A percentile compares a stretch with the other conserved stretches of the same genome.
These are phyloP conservation scores for Premnoplex brunnescens DNA, from an alignment of 2,797 vertebrate genomes.

Conservation along the genomic window DNA sequence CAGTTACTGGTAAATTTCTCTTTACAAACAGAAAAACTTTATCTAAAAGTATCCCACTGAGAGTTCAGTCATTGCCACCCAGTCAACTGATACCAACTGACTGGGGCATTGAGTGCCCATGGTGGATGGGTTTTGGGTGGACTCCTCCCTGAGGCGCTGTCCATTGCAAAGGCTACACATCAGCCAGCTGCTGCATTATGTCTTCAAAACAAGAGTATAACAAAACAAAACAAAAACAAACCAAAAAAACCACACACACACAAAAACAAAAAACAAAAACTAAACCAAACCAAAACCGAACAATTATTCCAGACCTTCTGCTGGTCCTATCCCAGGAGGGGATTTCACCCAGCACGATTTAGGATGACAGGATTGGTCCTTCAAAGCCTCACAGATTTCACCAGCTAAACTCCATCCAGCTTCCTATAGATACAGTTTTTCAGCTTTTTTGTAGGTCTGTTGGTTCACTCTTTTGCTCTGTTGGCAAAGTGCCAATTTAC, in stretches of 20 bases:
- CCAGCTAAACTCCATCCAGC: background rate
- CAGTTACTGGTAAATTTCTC: background rate
- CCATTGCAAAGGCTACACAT: background rate
- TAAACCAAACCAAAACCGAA: background rate
- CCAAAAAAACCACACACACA: no score
- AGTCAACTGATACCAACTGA: background rate
- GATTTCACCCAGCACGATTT: background rate
- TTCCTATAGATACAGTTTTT: background rate
- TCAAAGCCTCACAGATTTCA: background rate
- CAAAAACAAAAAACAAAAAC: background rate
- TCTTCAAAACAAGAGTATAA: background rate
- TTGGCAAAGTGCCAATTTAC: background rate
- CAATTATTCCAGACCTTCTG: background rate
- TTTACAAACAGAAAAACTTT: background rate
- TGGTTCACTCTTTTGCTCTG: background rate
- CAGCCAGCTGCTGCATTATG: background rate
- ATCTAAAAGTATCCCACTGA: background rate
- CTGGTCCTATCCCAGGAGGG: background rate
- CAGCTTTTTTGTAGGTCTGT: background rate
- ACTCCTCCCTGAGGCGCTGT: background rate
- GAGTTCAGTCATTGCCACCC: background rate
- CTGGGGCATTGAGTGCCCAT: rapidly evolving
- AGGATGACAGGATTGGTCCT: background rate
- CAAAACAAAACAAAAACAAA: background rate
- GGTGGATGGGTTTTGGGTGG: rapidly evolving